Conservation (phyloP, 2,113 vertebrate species). For the Chaetorhynchus papuensis region DNA sequence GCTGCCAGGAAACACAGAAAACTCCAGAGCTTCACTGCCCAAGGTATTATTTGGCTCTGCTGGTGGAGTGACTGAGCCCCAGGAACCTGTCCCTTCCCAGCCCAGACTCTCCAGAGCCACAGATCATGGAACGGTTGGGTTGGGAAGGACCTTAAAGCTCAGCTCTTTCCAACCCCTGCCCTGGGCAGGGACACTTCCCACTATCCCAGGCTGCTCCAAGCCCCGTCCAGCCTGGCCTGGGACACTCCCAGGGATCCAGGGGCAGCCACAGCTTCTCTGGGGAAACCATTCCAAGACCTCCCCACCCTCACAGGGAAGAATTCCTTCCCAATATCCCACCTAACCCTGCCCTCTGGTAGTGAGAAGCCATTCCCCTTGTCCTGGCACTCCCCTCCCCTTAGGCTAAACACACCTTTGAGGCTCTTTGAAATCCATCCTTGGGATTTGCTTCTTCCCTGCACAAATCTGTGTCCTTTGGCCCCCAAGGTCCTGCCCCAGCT, state of each 20-base stretch:
- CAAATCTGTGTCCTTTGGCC: neutral
- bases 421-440: neutral
- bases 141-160: neutral
- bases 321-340: neutral
- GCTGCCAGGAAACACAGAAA: neutral
- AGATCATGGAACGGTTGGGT: neutral
- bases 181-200: neutral
- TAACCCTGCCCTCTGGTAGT: neutral
- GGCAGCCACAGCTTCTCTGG: neutral
- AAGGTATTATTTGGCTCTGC: neutral
- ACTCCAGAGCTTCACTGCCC: neutral
- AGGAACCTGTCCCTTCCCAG: neutral
- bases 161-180: neutral
- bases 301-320: neutral
- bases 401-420: neutral
- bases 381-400: neutral
- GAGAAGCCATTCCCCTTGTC: neutral
- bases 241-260: neutral
- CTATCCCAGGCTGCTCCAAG: rapidly evolving
- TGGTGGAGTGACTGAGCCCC: neutral
- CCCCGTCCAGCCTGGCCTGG: rapidly evolving
- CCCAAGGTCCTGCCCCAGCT: neutral
- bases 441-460: neutral
- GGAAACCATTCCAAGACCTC: neutral
- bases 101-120: neutral